phyloP scores from a whole-genome alignment of 2,888 invertebrate genomes.

The Beris chalybata region DNA sequence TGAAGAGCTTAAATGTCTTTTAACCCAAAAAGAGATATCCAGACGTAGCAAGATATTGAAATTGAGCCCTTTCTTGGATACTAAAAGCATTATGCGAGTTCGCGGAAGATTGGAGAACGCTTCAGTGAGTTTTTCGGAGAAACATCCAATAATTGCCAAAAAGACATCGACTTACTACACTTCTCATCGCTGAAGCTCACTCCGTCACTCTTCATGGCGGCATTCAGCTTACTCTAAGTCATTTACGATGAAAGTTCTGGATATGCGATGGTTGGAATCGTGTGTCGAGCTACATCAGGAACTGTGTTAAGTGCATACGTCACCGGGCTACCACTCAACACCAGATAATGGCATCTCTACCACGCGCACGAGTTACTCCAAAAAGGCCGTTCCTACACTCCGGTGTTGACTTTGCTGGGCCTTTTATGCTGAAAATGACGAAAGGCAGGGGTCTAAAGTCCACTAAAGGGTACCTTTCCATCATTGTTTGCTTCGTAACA shows the following conservation, averaged over 20 bases:
- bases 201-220: neutral
- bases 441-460: too few species aligned
- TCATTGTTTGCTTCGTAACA: too few species aligned
- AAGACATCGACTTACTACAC: neutral
- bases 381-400: too few species aligned
- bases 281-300: neutral
- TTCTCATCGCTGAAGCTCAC: neutral
- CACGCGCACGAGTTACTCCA: too few species aligned
- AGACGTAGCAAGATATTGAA: neutral
- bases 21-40: too few species aligned
- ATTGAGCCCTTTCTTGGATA: neutral
- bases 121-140: neutral
- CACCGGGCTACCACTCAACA: neutral
- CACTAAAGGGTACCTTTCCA: too few species aligned
- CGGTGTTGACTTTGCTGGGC: too few species aligned
- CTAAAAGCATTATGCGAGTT: neutral
- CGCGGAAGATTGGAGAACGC: slow-evolving; percentile 7
- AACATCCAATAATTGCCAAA: slow-evolving; percentile 8
- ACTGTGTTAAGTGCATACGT: too few species aligned
- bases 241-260: neutral
- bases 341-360: slow-evolving; percentile 14
- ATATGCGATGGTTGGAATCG: neutral
- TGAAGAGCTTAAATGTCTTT: too few species aligned
- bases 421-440: too few species aligned
- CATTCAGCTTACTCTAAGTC: neutral